A percentile compares a stretch with the other conserved stretches of the same genome.
Conservation (phyloP, 1,140 invertebrate genomes). For the Chionoecetes opilio region DNA sequence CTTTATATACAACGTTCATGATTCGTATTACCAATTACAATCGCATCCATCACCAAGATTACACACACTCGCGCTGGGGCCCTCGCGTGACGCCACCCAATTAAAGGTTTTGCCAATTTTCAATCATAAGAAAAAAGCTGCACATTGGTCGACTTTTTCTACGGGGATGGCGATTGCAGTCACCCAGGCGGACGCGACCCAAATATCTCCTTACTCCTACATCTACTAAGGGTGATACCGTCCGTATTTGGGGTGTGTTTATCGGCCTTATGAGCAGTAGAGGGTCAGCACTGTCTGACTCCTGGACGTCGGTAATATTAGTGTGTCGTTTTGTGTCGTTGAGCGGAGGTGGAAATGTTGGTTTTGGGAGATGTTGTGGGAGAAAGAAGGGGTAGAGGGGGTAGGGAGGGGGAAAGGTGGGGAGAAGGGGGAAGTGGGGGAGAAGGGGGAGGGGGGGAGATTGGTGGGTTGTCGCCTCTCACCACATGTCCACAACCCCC, state of each 20-base stretch:
- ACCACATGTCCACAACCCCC: no score
- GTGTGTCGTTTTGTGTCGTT: not conserved
- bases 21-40: conserved; percentile 68
- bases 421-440: not conserved
- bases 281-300: not conserved
- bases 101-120: conserved; percentile 71
- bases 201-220: not conserved
- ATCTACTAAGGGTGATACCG: not conserved
- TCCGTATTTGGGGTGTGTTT: not conserved
- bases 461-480: not conserved
- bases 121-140: conserved; percentile 71
- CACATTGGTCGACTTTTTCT: conserved; percentile 46
- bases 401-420: not conserved
- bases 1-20: conserved; percentile 68
- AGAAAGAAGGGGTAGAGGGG: not conserved
- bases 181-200: not conserved
- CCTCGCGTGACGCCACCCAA: conserved; percentile 58
- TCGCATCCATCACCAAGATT: conserved; percentile 65
- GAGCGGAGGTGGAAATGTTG: not conserved
- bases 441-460: not conserved
- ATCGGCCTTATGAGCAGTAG: not conserved
- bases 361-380: not conserved
- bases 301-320: not conserved
- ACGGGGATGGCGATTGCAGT: not conserved
- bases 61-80: conserved; percentile 42